Conservation (phyloP, 2,113 vertebrate genomes). For the Lycocorax pyrrhopterus region DNA sequence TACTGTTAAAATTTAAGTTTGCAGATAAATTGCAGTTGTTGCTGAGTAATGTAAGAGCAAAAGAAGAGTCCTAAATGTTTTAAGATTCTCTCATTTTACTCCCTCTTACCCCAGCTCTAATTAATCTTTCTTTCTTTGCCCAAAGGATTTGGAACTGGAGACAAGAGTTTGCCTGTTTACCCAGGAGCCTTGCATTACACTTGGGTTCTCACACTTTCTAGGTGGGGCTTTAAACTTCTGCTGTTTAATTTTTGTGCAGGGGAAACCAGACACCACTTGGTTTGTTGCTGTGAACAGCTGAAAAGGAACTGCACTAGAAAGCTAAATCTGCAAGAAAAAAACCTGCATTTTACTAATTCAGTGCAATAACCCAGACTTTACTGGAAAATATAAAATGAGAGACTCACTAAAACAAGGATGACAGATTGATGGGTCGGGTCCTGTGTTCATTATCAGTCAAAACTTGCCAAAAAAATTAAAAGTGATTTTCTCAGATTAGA, state of each 20-base stretch:
- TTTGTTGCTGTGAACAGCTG: not conserved
- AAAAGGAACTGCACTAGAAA: not conserved
- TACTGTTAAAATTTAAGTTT: not conserved
- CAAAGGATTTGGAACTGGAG: not conserved
- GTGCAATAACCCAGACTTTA: not conserved
- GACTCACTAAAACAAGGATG: not conserved
- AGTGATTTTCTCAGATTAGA: not conserved
- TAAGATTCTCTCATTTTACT: not conserved
- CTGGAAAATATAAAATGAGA: not conserved
- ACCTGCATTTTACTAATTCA: not conserved
- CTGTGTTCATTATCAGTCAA: not conserved
- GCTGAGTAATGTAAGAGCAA: not conserved
- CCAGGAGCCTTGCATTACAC: not conserved
- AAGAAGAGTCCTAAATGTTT: not conserved
- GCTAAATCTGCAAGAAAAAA: not conserved
- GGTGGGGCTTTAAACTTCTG: not conserved
- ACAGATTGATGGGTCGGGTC: not conserved
- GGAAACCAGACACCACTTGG: not conserved
- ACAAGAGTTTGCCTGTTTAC: not conserved
- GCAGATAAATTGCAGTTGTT: constrained; percentile 23
- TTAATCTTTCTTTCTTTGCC: not conserved
- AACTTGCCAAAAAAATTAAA: not conserved
- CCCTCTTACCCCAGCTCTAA: not conserved
- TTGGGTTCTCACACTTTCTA: not conserved
- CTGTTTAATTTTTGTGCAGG: not conserved